Percentiles rank a stretch among this genome's conserved stretches.
Evolutionary conservation across 2,888 invertebrate genomes (phyloP).

Genomic region (Eucera pruinosa): DNA sequence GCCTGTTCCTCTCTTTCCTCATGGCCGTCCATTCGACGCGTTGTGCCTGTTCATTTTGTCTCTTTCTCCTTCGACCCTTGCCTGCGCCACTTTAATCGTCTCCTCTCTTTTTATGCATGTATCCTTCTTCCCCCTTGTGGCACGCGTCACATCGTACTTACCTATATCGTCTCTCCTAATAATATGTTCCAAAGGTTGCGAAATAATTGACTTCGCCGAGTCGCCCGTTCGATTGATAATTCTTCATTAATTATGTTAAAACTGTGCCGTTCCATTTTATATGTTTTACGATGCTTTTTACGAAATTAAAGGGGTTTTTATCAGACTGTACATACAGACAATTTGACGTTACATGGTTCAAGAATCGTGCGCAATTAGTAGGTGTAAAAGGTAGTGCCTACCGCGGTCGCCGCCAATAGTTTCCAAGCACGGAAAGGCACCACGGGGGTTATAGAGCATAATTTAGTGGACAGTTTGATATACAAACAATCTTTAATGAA

Average conservation of each 20-base stretch:
- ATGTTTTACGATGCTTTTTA: not conserved
- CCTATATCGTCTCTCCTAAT: slow-evolving; percentile 75
- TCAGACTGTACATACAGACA: not conserved
- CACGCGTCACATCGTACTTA: slow-evolving; percentile 65
- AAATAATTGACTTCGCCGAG: slow-evolving; percentile 76
- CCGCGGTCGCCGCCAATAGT: slow-evolving; percentile 78
- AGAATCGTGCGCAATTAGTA: slow-evolving; percentile 26
- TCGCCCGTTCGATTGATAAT: slow-evolving; percentile 19
- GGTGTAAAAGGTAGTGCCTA: slow-evolving; percentile 50
- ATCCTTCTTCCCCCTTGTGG: slow-evolving; percentile 56
- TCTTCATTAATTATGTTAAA: not conserved
- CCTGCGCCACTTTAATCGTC: no score
- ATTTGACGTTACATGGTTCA: not conserved
- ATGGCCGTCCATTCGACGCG: slow-evolving; percentile 53
- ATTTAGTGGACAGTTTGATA: slow-evolving; percentile 88
- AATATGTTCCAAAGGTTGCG: slow-evolving; percentile 78
- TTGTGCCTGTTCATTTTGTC: slow-evolving; percentile 39
- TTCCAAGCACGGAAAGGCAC: slow-evolving; percentile 80
- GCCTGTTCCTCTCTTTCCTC: slow-evolving; percentile 53
- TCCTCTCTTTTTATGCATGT: slow-evolving; percentile 28
- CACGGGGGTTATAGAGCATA: slow-evolving; percentile 84
- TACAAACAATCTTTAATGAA: slow-evolving; percentile 88
- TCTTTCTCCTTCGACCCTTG: not conserved
- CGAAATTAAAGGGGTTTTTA: not conserved
- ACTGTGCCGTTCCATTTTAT: not conserved